Base-by-base conservation (phyloP, 37 sponge, comb jelly and placozoan species). In the Halisarca cf. caerulea region DNA sequence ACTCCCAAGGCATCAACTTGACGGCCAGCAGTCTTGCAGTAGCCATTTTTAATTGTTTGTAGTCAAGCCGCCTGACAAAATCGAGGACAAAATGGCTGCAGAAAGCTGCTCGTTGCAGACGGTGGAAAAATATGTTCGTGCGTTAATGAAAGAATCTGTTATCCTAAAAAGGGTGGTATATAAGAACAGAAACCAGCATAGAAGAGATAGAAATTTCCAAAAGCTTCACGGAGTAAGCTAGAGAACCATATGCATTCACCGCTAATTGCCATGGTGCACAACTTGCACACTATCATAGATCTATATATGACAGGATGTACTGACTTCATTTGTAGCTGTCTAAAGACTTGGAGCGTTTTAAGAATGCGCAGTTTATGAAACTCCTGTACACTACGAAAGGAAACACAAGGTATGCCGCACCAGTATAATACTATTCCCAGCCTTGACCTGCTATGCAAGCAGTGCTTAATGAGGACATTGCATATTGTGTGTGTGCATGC, bases 161-260 rank as follows among this genome's bases (percentile, higher is more conserved):
- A 66, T 88, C 0, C 69, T 88, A 21, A 88, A 86, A 9, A 85
- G 84, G 71, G 47, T 90, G 41, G 34, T 94, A 23, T 85, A 90
- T 69, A 59, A 91, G 54, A 82, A 78, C 20, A 90, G 79, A 55
- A 94, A 82, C 53, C 91, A 90, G 53, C 94, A 94, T 55, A 58
- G 94, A 23, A 87, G 88, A 39, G 94, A 94, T 30, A 84, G 80
- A 53, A 36, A 59, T 47, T 94, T 86, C 47, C 94, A 94, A 57
- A 94, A 80, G 70, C 43, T 94, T 5, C 38, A 15, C 59, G 80
- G 83, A 83, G 94, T 90, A 81, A 66, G 59, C 6, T 43, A 24
- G n/a, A 23, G 57, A 2, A 24, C 11, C 11, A 11, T 47, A 11
- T 47, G 51, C 51, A 47, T 6, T 47, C 51, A 47, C n/a, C n/a